Conservation (phyloP, 2,888 invertebrate genomes). For the Punctoribates punctum region DNA sequence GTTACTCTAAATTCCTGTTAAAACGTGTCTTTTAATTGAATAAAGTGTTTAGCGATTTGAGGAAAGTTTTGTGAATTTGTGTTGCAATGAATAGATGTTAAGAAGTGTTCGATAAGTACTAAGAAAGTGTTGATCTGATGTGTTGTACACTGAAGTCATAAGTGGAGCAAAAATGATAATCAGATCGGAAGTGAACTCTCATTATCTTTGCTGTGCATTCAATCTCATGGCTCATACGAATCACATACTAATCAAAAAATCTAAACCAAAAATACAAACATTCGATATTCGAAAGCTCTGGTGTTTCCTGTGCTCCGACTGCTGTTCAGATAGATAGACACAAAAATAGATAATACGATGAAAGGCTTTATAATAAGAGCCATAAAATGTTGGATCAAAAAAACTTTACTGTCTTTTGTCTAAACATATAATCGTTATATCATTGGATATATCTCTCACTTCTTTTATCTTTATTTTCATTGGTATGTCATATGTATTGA, state of each 20-base stretch:
- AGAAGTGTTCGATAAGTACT: too few relatives aligned
- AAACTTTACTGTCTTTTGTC: background rate
- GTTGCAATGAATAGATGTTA: background rate
- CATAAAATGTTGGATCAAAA: background rate
- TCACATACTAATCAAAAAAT: slow-evolving; percentile 26
- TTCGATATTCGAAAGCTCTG: background rate
- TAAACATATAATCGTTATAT: background rate
- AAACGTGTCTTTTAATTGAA: background rate
- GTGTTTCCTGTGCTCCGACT: slow-evolving; percentile 2
- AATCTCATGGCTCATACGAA: slow-evolving; percentile 14
- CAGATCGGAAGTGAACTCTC: slow-evolving; percentile 31
- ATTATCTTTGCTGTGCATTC: slow-evolving; percentile 31
- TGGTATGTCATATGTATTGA: slow-evolving; percentile 1
- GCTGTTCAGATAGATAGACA: background rate
- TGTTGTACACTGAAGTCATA: background rate
- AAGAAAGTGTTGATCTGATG: too few relatives aligned
- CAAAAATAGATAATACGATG: background rate
- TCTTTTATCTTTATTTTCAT: slow-evolving; percentile 17
- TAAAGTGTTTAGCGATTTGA: slow-evolving; percentile 1
- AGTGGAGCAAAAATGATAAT: slow-evolving; percentile 6
- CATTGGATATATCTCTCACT: background rate
- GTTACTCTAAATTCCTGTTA: background rate
- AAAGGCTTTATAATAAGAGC: background rate
- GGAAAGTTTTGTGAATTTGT: background rate
- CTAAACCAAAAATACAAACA: background rate